Base-by-base conservation (phyloP, 2,888 invertebrate genomes). In the Ephialtes manifestator region DNA sequence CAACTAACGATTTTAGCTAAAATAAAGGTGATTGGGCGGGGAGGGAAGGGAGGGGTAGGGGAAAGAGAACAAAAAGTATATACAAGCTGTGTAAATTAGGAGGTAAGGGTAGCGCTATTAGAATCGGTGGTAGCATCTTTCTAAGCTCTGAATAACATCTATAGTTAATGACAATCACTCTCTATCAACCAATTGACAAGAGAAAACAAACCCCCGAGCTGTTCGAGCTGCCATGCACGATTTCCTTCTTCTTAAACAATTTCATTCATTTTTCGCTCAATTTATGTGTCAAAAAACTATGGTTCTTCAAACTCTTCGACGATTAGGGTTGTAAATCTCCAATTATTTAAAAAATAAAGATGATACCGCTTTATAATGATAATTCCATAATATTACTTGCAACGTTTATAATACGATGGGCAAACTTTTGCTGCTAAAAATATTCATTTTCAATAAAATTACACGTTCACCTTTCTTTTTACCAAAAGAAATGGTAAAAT, bases 91-190 rank as follows among this genome's bases (percentile, higher is more conserved):
- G 75, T 83, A 88, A 83, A 87, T 86, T 89, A 89, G 83, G 76
- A 87, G 76, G 82, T 84, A 86, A 85, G 76, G 84, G 84, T 90
- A 92, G 90, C 85, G 85, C 79, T 89, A 91, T 89, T 89, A 90
- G 87, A 87, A 83, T 90, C 89, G 89, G 88, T 90, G 87, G 89
- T 89, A 90, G 90, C 87, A 89, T 88, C 89, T 89, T 90, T 91
- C 91, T 91, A 91, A 88, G 85, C 86, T 89, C 87, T 89, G 83
- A 89, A 88, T 89, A 90, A 90, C 88, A 89, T 91, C 91, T 92
- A 92, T 91, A 92, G 90, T 92, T 91, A 89, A 92, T 92, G 93
- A 93, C 93, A 93, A 93, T 93, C 93, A 93, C 92, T 93, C 90
- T 93, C 92, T 92, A 93, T 90, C 88, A 90, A 92, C 89, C 79